phyloP scores from a whole-genome alignment of 2,113 vertebrate genomes.

The Heliornis fulica region DNA sequence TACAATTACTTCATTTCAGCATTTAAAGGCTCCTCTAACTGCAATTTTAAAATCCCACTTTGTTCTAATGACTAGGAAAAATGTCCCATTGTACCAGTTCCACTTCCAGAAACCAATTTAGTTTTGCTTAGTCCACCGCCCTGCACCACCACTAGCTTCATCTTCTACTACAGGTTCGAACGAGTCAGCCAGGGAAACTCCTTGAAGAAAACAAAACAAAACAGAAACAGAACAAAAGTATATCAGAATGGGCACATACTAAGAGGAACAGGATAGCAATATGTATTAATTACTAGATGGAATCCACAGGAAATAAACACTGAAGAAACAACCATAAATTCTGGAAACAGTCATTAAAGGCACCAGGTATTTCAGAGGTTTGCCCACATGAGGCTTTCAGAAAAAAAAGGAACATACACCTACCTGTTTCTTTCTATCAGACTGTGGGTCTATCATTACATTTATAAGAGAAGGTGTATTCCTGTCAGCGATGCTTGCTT shows the following conservation, averaged over 20 bases:
- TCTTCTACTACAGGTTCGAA: slow-evolving; percentile 83
- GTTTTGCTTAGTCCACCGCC: not conserved
- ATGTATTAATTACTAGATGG: not conserved
- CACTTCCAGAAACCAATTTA: not conserved
- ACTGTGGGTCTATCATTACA: slow-evolving; percentile 88
- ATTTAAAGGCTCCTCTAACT: not conserved
- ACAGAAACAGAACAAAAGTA: not conserved
- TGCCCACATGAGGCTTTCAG: not conserved
- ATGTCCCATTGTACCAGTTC: not conserved
- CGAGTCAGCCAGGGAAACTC: slow-evolving; percentile 96
- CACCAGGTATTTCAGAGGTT: not conserved
- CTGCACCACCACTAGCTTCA: not conserved
- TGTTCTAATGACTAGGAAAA: not conserved
- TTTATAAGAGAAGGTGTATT: slow-evolving; percentile 87
- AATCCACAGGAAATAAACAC: not conserved
- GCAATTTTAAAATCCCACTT: not conserved
- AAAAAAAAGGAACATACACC: not conserved
- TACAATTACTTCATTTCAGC: not conserved
- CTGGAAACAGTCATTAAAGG: not conserved
- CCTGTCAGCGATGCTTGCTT: slow-evolving; percentile 78
- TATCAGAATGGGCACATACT: not conserved
- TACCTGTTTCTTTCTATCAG: slow-evolving; percentile 91
- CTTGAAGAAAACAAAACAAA: slow-evolving; percentile 71
- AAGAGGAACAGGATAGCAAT: not conserved
- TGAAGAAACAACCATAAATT: not conserved